A percentile compares a stretch with the other conserved stretches of the same genome.
Conservation (phyloP, 2,113 vertebrate species). For the Dissostichus mawsoni region DNA sequence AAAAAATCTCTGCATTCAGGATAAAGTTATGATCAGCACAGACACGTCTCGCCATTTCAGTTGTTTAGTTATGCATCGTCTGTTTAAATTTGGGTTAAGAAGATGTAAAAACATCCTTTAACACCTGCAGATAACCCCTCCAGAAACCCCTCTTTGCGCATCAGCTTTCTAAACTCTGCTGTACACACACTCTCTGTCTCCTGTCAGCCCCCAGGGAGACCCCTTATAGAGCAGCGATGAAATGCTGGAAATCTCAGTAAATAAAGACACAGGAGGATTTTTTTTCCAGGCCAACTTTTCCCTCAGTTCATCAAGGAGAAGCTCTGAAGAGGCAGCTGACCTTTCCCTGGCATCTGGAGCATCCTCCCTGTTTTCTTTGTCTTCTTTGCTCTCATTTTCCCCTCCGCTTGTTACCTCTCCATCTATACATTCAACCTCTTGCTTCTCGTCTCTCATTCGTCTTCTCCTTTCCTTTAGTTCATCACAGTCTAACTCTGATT, state of each 20-base stretch:
- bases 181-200: neutral
- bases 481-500: neutral
- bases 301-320: conserved; percentile 55
- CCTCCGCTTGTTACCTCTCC: neutral
- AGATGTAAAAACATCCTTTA: neutral
- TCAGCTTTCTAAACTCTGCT: neutral
- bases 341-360: conserved; percentile 59
- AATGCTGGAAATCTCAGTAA: conserved; percentile 52
- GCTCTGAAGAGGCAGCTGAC: conserved; percentile 68
- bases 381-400: conserved; percentile 26
- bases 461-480: neutral
- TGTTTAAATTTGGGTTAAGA: neutral
- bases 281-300: conserved; percentile 57
- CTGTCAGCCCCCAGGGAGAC: conserved; percentile 35
- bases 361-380: conserved; percentile 19
- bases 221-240: conserved; percentile 44
- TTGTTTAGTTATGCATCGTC: neutral
- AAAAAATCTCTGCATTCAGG: neutral
- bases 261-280: conserved; percentile 55
- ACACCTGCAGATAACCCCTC: neutral
- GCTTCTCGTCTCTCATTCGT: neutral
- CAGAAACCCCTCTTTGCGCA: no score
- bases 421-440: neutral
- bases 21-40: no score
- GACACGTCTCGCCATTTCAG: no score